Base-by-base conservation (phyloP, 2,113 vertebrate genomes). In the Hystrix cristata region DNA sequence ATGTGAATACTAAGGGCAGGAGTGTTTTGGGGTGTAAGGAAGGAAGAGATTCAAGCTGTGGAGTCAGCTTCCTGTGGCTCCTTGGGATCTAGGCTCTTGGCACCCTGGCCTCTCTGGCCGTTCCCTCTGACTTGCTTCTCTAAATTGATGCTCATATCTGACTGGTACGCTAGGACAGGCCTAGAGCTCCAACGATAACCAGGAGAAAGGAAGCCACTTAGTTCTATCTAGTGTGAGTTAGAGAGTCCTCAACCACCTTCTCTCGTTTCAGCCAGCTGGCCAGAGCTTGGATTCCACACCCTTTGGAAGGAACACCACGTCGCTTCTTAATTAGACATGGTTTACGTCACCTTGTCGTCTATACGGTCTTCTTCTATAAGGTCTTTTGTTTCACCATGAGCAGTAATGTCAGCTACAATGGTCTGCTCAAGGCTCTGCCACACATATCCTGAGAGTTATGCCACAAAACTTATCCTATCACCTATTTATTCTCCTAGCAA, bases 151-250 rank as follows among this genome's bases (percentile, higher is more conserved):
- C 55, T 91, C 19, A n/a, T 57, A 67, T 29, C 74, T 64, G 27
- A 16, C 16, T 69, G 43, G 25, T 60, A 60, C 34, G 29, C 14
- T n/a, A 87, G n/a, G 76, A 57, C 2, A 87, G 27, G 14, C 11
- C 74, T 67, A 46, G 46, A 69, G n/a, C 10, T 62, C 57, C 86
- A 79, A 78, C 14, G 64, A 43, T 88, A 96, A 82, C 55, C 55
- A 79, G 46, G 27, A 94, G 64, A 95, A 96, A 95, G 23, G 34
- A 72, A 43, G 34, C 12, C 46, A 64, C 31, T 83, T 69, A 23
- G 43, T 60, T 67, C 62, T 67, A 25, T 10, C 34, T 19, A 65
- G 5, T 19, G 18, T 64, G 62, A 18, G 2, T 31, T 57, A 79
- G 53, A 23, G 29, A 81, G 1, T 67, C 74, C 43, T 95, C 60